A percentile compares a stretch with the other conserved stretches of the same genome.
Evolutionary conservation across 2,113 vertebrate species (phyloP).

Genomic region (Tetrax tetrax): DNA sequence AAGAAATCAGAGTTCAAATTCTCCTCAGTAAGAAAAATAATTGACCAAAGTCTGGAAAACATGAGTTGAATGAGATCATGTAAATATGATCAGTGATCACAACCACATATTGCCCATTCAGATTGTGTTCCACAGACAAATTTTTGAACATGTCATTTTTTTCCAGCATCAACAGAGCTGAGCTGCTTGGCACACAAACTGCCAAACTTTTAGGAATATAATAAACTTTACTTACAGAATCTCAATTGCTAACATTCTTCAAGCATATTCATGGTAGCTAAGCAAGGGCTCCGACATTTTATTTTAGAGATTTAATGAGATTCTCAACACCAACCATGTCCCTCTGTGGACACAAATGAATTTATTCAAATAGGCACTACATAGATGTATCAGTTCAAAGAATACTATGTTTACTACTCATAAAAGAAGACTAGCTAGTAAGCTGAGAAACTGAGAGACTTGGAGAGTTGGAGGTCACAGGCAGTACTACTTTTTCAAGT

Average conservation of each 20-base stretch:
- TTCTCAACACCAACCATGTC: background rate
- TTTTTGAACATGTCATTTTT: conserved; percentile 1
- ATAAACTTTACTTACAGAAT: background rate
- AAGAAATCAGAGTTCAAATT: background rate
- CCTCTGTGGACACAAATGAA: background rate
- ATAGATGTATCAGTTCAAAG: background rate
- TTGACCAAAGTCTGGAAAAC: conserved; percentile 9
- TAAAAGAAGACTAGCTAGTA: background rate
- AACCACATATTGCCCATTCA: background rate
- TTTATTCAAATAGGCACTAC: background rate
- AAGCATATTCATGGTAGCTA: background rate
- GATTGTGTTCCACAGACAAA: background rate
- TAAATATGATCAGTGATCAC: background rate
- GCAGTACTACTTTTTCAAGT: background rate
- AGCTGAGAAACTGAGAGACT: background rate
- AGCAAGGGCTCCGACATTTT: background rate
- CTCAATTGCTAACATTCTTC: background rate
- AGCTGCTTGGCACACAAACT: background rate
- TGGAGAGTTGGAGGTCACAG: background rate
- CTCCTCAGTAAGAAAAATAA: conserved; percentile 23
- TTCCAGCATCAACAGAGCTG: background rate
- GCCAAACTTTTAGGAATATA: background rate
- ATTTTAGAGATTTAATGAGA: background rate
- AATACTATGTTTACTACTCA: background rate
- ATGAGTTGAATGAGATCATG: background rate